A percentile compares a stretch with the other conserved stretches of the same genome.
Evolutionary conservation across 2,888 invertebrate genomes (phyloP).

Genomic region (Dynastes grantii): DNA sequence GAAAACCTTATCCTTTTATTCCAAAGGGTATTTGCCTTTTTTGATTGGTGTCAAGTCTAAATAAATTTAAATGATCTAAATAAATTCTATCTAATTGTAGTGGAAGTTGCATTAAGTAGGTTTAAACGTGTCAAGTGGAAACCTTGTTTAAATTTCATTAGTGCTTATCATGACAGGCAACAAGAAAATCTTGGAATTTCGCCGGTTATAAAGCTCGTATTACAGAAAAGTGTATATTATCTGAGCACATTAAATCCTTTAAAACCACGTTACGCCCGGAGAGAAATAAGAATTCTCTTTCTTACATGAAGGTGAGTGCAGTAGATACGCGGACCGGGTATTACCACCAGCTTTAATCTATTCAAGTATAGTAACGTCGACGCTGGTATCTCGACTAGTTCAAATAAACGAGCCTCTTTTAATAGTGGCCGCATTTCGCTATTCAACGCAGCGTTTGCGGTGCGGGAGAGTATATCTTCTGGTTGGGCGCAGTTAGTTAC

Average conservation of each 20-base stretch:
- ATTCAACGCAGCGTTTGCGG: conserved; percentile 20
- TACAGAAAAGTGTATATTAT: conserved; percentile 17
- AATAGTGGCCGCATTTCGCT: conserved; percentile 44
- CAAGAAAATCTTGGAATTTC: conserved; percentile 11
- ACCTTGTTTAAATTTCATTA: conserved; percentile 5
- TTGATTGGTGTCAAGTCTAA: no score
- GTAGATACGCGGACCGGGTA: conserved; percentile 11
- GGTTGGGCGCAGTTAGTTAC: conserved; percentile 28
- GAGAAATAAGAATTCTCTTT: conserved; percentile 20
- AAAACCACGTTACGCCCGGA: neutral
- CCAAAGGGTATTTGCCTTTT: no score
- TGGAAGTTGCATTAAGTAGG: no score
- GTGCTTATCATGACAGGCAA: neutral
- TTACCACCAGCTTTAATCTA: conserved; percentile 26
- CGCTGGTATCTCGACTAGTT: conserved; percentile 10
- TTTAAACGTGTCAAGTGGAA: no score
- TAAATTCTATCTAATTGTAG: no score
- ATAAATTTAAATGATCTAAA: no score
- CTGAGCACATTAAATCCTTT: conserved; percentile 1
- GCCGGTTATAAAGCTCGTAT: neutral
- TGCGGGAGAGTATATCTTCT: conserved; percentile 6
- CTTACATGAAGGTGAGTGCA: conserved; percentile 4
- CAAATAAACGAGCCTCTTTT: conserved; percentile 26
- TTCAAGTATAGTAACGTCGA: conserved; percentile 17
- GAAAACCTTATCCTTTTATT: no score